A percentile compares a stretch with the other conserved stretches of the same genome.
Conservation (phyloP, 2,888 invertebrate genomes). For the Microplitis deprimator region DNA sequence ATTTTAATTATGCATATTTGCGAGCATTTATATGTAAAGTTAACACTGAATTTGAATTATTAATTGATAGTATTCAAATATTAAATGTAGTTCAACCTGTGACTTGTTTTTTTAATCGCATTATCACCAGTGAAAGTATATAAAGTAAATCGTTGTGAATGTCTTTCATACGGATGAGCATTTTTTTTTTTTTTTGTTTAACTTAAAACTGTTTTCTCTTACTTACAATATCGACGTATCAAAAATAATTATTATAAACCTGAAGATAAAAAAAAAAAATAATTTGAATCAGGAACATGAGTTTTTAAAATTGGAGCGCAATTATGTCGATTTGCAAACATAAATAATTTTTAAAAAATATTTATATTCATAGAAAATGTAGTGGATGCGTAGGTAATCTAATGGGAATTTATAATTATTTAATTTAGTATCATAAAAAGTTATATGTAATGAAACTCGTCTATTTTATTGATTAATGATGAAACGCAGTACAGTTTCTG, state of each 20-base stretch:
- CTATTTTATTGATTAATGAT: constrained; percentile 63
- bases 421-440: background rate
- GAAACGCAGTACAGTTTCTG: constrained; percentile 54
- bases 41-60: constrained; percentile 22
- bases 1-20: constrained; percentile 18
- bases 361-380: background rate
- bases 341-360: too few relatives aligned
- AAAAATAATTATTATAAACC: background rate
- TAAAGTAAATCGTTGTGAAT: constrained; percentile 41
- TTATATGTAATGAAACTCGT: constrained; percentile 23
- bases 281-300: background rate
- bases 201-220: constrained; percentile 42
- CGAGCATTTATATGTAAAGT: background rate
- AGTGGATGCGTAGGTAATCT: background rate
- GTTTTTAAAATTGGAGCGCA: too few relatives aligned
- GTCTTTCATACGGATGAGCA: constrained; percentile 44
- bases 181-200: constrained; percentile 37
- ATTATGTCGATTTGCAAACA: too few relatives aligned
- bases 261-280: constrained; percentile 5
- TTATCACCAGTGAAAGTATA: constrained; percentile 44
- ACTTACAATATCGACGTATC: constrained; percentile 24
- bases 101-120: constrained; percentile 35
- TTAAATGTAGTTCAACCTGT: constrained; percentile 23
- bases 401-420: constrained; percentile 13
- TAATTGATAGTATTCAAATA: constrained; percentile 1